Base-by-base conservation (phyloP, 1,140 invertebrate species). In the Eumeta japonica region DNA sequence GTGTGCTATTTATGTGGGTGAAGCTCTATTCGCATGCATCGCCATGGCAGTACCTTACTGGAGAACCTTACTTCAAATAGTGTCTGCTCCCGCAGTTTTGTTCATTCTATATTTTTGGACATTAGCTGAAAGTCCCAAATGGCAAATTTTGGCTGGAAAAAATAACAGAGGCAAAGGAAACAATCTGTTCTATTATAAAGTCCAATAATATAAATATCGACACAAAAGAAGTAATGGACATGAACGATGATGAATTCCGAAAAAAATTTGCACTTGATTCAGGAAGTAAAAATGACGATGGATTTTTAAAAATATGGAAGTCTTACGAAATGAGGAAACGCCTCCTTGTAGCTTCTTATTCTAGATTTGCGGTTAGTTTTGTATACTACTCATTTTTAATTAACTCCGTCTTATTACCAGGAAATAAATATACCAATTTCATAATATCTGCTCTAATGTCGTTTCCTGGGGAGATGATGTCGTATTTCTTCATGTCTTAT, bases 381-480 rank as follows among this genome's bases (percentile, higher is more conserved):
- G 80, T 89, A 3, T 92, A 89, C 57, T 91, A 90, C 48, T 89
- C 88, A 0, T 54, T 92, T 3, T 84, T 88, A 7, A 70, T 90
- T 2, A 89, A 89, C 49, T 83, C 87, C 1, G 86, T 87, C 1
- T 79, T 80, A 30, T 67, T 92, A n/a, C 83, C 81, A 7, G 87
- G 87, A 2, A 79, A 81, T 45, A 74, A 80, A 48, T 87, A 87
- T 54, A 61, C 79, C 5, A 85, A 85, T 50, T 87, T 88, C 48
- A 76, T 85, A 4, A 65, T 83, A 32, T 79, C 84, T 1, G 77
- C 81, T 1, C 45, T 83, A 1, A 79, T 86, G 14, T 86, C 86
- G 44, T 82, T 86, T 46, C 86, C 85, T 2, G 83, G 81, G 0
- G 88, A 88, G 52, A 60, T 84, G 30, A 33, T 83, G 16, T 81